A percentile compares a stretch with the other conserved stretches of the same genome.
phyloP scores from a whole-genome alignment of 1,140 invertebrate species.

The Chlorops oryzae region DNA sequence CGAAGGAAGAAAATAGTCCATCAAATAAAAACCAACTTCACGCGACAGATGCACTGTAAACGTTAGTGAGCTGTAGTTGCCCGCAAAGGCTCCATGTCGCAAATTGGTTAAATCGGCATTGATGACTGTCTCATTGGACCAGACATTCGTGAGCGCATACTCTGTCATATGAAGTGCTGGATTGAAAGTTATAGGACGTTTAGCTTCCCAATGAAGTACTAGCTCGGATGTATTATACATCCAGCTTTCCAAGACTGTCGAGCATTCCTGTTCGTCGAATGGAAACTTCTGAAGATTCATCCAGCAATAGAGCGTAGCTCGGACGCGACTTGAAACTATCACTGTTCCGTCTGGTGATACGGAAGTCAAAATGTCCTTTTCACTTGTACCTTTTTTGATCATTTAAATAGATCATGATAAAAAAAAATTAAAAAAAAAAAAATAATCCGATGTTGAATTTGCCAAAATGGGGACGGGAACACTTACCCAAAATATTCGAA shows the following conservation, averaged over 20 bases:
- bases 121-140: conserved; percentile 63
- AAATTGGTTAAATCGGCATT: conserved; percentile 61
- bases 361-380: conserved; percentile 71
- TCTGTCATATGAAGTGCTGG: conserved; percentile 75
- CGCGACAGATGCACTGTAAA: conserved; percentile 71
- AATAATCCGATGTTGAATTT: no score
- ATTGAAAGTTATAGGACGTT: conserved; percentile 67
- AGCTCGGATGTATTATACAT: conserved; percentile 72
- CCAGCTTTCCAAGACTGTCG: conserved; percentile 75
- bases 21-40: conserved; percentile 81
- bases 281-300: conserved; percentile 79
- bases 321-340: conserved; percentile 66
- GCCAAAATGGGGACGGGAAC: no score
- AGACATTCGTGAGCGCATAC: conserved; percentile 63
- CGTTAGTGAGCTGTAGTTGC: conserved; percentile 73
- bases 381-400: conserved; percentile 54
- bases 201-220: conserved; percentile 66
- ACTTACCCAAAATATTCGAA: conserved; percentile 51
- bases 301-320: conserved; percentile 72
- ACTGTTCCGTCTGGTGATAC: conserved; percentile 70
- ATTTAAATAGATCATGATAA: neutral
- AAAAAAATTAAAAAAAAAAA: neutral
- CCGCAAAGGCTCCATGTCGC: conserved; percentile 66
- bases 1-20: conserved; percentile 85
- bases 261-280: conserved; percentile 74